A percentile compares a stretch with the other conserved stretches of the same genome.
These are phyloP conservation scores for Terrapene triunguis DNA, from an alignment of 2,113 vertebrate species.

Conservation along the genomic window DNA sequence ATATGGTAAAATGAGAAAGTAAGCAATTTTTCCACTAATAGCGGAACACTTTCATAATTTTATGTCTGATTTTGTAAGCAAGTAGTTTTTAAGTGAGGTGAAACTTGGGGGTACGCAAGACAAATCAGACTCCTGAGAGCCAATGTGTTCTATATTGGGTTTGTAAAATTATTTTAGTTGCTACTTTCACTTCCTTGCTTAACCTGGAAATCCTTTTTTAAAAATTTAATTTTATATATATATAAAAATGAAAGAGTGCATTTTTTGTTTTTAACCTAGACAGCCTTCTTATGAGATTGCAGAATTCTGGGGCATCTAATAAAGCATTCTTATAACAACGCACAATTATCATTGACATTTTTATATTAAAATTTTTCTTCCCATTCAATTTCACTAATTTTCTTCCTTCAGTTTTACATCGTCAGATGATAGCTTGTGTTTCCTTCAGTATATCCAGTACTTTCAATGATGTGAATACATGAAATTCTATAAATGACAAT, in stretches of 20 bases:
- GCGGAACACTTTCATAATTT: too few relatives aligned
- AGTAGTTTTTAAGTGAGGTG: too few relatives aligned
- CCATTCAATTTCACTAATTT: rapidly evolving
- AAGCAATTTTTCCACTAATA: too few relatives aligned
- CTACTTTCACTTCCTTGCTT: neutral
- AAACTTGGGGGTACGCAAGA: too few relatives aligned
- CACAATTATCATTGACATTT: neutral
- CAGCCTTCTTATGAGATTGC: neutral
- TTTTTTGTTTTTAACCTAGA: too few relatives aligned
- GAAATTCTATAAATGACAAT: neutral
- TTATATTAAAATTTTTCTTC: neutral
- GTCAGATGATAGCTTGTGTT: neutral
- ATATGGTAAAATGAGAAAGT: too few relatives aligned
- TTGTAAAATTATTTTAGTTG: neutral
- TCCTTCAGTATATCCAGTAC: neutral
- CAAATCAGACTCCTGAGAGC: too few relatives aligned
- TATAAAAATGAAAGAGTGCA: too few relatives aligned
- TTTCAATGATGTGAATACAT: neutral
- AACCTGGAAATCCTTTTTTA: too few relatives aligned
- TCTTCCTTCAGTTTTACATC: neutral
- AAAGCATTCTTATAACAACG: neutral
- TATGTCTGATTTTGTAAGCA: too few relatives aligned
- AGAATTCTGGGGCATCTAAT: neutral
- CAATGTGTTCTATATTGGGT: rapidly evolving
- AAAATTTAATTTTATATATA: too few relatives aligned